phyloP scores from a whole-genome alignment of 2,113 vertebrate species.

The Arizona elegans region DNA sequence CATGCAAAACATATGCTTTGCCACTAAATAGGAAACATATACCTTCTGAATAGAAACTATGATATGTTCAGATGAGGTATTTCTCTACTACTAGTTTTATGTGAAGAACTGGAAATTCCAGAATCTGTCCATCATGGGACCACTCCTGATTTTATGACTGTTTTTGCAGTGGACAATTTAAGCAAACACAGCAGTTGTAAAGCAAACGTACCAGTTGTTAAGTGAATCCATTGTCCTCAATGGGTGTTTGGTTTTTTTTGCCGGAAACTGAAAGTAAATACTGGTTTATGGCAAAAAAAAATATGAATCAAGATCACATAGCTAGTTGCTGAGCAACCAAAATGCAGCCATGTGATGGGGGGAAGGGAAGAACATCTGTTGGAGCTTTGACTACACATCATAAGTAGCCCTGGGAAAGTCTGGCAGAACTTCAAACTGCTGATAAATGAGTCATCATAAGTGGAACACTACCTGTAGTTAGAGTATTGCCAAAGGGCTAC shows the following conservation, averaged over 20 bases:
- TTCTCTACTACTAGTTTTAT: not conserved
- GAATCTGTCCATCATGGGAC: not conserved
- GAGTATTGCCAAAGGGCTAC: not conserved
- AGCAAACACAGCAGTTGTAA: not conserved
- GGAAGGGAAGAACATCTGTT: too few relatives aligned
- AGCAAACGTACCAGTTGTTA: not conserved
- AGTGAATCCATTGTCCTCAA: not conserved
- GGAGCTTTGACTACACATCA: too few relatives aligned
- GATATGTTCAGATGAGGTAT: not conserved
- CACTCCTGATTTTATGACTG: not conserved
- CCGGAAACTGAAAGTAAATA: not conserved
- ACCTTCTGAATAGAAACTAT: not conserved
- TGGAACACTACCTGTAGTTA: too few relatives aligned
- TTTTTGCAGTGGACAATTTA: not conserved
- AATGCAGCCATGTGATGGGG: too few relatives aligned
- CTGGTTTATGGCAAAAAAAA: too few relatives aligned
- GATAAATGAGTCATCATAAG: too few relatives aligned
- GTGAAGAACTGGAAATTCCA: not conserved
- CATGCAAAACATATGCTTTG: not conserved
- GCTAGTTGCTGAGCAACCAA: too few relatives aligned
- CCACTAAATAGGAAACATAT: not conserved
- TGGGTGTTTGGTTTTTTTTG: not conserved
- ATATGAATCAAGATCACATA: too few relatives aligned
- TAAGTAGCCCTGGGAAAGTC: too few relatives aligned
- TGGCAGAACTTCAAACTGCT: too few relatives aligned